A percentile compares a stretch with the other conserved stretches of the same genome.
These are phyloP conservation scores for Sparidentex hasta DNA, from an alignment of 2,797 vertebrate species.

Conservation along the genomic window DNA sequence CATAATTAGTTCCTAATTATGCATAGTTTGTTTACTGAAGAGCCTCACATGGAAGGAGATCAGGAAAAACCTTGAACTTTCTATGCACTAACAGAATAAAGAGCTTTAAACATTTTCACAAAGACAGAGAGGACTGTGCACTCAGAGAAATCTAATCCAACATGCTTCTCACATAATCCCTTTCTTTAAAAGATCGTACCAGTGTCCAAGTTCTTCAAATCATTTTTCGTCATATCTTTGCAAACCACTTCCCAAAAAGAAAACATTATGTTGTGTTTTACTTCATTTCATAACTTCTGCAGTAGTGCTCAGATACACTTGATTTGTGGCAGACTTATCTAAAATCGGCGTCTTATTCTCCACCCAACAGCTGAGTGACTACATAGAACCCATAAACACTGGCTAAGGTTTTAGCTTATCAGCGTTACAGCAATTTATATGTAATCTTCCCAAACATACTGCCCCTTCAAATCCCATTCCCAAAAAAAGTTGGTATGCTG, in stretches of 20 bases:
- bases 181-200: conserved; percentile 16
- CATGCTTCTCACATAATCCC: conserved; percentile 39
- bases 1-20: conserved; percentile 72
- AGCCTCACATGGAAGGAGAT: conserved; percentile 45
- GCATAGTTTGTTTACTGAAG: conserved; percentile 61
- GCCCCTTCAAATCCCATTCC: too few relatives aligned
- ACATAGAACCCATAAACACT: not conserved
- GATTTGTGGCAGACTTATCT: not conserved
- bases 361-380: not conserved
- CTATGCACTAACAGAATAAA: conserved; percentile 51
- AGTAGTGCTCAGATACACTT: not conserved
- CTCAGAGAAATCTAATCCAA: conserved; percentile 43
- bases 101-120: conserved; percentile 52
- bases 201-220: conserved; percentile 13
- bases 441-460: too few relatives aligned
- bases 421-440: not conserved
- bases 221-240: not conserved
- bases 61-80: conserved; percentile 51
- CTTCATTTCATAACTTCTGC: not conserved
- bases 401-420: not conserved
- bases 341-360: too few relatives aligned
- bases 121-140: conserved; percentile 48
- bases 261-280: not conserved
- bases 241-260: not conserved
- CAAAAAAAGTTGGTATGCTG: too few relatives aligned